These are phyloP conservation scores for Malurus alboscapulatus DNA, from an alignment of 2,113 vertebrate genomes.

Conservation along the genomic window DNA sequence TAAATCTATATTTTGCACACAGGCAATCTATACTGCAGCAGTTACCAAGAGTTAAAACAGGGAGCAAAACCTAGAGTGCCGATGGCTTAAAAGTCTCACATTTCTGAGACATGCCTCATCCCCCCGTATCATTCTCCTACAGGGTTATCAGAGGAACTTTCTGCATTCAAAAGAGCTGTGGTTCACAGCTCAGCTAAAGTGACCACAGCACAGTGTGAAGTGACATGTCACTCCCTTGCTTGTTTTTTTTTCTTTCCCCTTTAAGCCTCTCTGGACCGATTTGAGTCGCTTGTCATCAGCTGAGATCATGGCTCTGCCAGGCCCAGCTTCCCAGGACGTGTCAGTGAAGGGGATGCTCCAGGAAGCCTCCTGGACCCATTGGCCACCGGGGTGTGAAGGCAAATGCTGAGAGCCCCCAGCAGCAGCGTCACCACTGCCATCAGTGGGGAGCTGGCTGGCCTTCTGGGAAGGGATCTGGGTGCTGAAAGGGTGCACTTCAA, in stretches of 20 bases:
- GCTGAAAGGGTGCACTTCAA: conserved; percentile 87
- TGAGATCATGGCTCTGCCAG: conserved; percentile 44
- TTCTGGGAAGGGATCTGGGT: conserved; percentile 60
- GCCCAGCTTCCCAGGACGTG: conserved; percentile 73
- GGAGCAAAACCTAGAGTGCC: conserved; percentile 58
- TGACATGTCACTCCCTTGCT: conserved; percentile 40
- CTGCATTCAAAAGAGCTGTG: conserved; percentile 66
- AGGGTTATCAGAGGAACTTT: conserved; percentile 75
- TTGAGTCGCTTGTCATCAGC: conserved; percentile 74
- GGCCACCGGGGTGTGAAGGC: conserved; percentile 70
- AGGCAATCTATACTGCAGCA: background rate
- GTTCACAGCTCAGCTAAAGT: conserved; percentile 75
- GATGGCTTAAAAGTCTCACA: conserved; percentile 65
- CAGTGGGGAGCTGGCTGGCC: background rate
- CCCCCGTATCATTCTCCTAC: conserved; percentile 66
- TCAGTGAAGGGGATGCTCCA: conserved; percentile 80
- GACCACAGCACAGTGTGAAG: conserved; percentile 71
- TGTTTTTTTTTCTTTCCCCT: background rate
- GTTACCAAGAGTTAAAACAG: conserved; percentile 65
- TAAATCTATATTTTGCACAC: conserved; percentile 38
- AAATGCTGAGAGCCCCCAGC: conserved; percentile 64
- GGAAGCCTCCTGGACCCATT: conserved; percentile 72
- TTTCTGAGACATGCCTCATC: conserved; percentile 70
- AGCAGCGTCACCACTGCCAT: background rate
- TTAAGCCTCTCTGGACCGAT: conserved; percentile 58